Conservation (phyloP, 2,888 invertebrate genomes). For the Coremacera marginata region DNA sequence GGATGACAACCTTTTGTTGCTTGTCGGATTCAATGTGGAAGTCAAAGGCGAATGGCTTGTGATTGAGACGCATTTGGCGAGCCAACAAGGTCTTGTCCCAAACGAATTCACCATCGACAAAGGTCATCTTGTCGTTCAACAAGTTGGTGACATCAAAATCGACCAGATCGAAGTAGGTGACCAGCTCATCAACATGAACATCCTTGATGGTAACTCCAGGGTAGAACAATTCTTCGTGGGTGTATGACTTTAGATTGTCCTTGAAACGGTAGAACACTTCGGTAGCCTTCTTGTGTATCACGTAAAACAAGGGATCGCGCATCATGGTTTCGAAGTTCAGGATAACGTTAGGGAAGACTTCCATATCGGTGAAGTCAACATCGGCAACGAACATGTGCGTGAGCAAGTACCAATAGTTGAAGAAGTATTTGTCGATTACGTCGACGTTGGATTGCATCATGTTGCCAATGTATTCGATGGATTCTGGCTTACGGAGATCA, state of each 20-base stretch:
- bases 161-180: conserved; percentile 77
- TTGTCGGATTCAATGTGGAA: conserved; percentile 74
- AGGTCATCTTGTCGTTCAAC: conserved; percentile 49
- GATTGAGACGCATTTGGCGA: conserved; percentile 77
- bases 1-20: conserved; percentile 72
- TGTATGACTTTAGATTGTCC: conserved; percentile 74
- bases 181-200: conserved; percentile 73
- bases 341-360: conserved; percentile 71
- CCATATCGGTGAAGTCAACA: conserved; percentile 53
- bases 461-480: conserved; percentile 76
- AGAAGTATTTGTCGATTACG: conserved; percentile 59
- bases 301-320: conserved; percentile 82
- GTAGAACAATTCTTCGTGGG: conserved; percentile 73
- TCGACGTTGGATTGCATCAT: conserved; percentile 74
- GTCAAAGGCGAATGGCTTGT: conserved; percentile 75
- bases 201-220: conserved; percentile 75
- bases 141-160: conserved; percentile 72
- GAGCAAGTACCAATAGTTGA: conserved; percentile 59
- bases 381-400: conserved; percentile 60
- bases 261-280: conserved; percentile 74
- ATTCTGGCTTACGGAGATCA: conserved; percentile 74
- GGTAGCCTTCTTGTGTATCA: conserved; percentile 75
- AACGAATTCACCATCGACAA: conserved; percentile 47
- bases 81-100: conserved; percentile 67
- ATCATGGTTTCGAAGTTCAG: conserved; percentile 76